Evolutionary conservation across 1,140 invertebrate genomes (phyloP).

Genomic region (Acromyrmex charruanus): DNA sequence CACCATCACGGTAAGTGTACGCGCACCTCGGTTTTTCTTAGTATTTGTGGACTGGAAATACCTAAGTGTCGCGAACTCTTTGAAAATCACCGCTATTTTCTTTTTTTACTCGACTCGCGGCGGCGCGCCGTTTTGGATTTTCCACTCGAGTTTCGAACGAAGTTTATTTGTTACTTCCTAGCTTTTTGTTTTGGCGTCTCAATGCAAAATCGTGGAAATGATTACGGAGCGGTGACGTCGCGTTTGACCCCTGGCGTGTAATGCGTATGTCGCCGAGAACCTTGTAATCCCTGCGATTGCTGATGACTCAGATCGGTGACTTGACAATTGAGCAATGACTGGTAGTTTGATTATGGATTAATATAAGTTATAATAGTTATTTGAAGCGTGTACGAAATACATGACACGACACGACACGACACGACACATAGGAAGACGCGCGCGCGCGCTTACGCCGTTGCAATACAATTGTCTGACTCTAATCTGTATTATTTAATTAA

Average conservation of each 20-base stretch:
- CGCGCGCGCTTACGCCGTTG: neutral
- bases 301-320: slow-evolving; percentile 70
- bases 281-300: slow-evolving; percentile 50
- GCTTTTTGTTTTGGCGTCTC: neutral
- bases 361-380: slow-evolving; percentile 20
- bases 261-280: neutral
- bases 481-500: neutral
- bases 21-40: slow-evolving; percentile 72
- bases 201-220: slow-evolving; percentile 25
- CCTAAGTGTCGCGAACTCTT: slow-evolving; percentile 15
- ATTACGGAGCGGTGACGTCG: slow-evolving; percentile 26
- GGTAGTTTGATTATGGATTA: slow-evolving; percentile 64
- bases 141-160: slow-evolving; percentile 26
- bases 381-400: neutral
- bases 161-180: neutral
- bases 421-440: neutral
- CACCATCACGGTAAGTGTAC: slow-evolving; percentile 60
- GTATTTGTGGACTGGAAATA: slow-evolving; percentile 44
- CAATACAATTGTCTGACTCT: neutral
- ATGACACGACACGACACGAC: too few relatives aligned
- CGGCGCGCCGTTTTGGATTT: slow-evolving; percentile 29
- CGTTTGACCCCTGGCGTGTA: slow-evolving; percentile 23
- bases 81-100: neutral
- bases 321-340: slow-evolving; percentile 63
- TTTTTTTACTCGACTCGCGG: neutral